phyloP scores from a whole-genome alignment of 2,888 invertebrate genomes.

The Spilosoma lubricipeda region DNA sequence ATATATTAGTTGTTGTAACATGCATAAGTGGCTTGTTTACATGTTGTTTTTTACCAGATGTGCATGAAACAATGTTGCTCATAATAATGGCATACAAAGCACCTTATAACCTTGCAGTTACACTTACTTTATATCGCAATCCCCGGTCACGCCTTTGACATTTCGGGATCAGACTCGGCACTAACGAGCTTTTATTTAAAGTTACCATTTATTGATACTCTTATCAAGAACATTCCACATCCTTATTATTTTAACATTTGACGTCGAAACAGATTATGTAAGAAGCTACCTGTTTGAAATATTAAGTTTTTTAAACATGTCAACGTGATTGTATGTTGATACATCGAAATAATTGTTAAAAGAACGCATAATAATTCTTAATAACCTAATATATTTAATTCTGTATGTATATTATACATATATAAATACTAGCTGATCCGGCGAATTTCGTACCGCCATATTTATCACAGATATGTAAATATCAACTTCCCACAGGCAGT shows the following conservation, averaged over 20 bases:
- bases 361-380: constrained; percentile 27
- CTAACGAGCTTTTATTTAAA: constrained; percentile 53
- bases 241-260: constrained; percentile 51
- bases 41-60: background rate
- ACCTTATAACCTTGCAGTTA: constrained; percentile 30
- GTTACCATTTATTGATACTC: constrained; percentile 26
- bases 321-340: constrained; percentile 20
- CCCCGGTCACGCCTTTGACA: constrained; percentile 53
- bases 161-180: constrained; percentile 45
- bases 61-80: background rate
- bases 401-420: no score
- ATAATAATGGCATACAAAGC: background rate
- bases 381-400: no score
- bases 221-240: constrained; percentile 43
- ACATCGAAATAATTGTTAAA: constrained; percentile 23
- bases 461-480: no score
- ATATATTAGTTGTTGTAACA: background rate
- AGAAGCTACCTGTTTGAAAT: constrained; percentile 37
- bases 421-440: no score
- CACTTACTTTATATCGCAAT: constrained; percentile 28
- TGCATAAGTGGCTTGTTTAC: background rate
- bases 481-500: no score
- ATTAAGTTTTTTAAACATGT: constrained; percentile 27
- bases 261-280: constrained; percentile 18
- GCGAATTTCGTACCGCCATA: no score